Base-by-base conservation (phyloP, 2,888 invertebrate species). In the Epsilonema sp. region DNA sequence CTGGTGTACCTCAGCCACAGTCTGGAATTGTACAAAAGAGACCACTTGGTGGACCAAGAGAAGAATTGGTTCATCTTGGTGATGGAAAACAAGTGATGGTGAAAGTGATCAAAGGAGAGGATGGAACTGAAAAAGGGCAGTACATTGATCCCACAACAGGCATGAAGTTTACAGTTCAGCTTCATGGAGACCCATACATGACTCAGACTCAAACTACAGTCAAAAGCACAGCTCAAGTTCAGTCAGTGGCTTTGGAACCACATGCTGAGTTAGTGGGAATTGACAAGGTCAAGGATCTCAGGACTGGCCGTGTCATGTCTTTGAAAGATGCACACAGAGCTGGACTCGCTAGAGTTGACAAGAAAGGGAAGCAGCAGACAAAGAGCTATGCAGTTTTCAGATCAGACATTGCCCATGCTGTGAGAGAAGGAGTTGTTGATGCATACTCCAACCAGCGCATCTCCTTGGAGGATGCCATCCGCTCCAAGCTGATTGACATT, bases 381-480 rank as follows among this genome's bases (percentile, higher is more conserved):
- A 58, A 59, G 47, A 53, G 57, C 41, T 64, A 62, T 53, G 55
- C 60, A 26, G 61, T 57, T 37, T 63, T 61, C 59, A 55, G 63
- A 26, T 60, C 62, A 36, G 58, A 61, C 55, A 58, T 62, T 49
- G 53, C 58, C 38, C 51, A 58, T 39, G 85, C 87, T 16, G 75
- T 87, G 1, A 75, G 78, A 51, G 76, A 78, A 46, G 82, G 83
- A 23, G 69, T 78, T 52, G 71, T 87, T 52, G 75, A 80, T 47
- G 68, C 76, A 3, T 74, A 78, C 49, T 76, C 76, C 54, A 81
- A 80, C 47, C 78, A 77, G 62, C 77, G 75, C 75, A 76, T 70
- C 75, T 75, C 78, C 26, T 77, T 90, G 53, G 78, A 82, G 59
- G 83, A 89, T 67, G 89, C 90, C 37, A 78, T 80, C 13, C 74